Percentiles rank a stretch among this genome's conserved stretches.
phyloP scores from a whole-genome alignment of 2,888 invertebrate genomes.

The Scaptodrosophila latifasciaeformis region DNA sequence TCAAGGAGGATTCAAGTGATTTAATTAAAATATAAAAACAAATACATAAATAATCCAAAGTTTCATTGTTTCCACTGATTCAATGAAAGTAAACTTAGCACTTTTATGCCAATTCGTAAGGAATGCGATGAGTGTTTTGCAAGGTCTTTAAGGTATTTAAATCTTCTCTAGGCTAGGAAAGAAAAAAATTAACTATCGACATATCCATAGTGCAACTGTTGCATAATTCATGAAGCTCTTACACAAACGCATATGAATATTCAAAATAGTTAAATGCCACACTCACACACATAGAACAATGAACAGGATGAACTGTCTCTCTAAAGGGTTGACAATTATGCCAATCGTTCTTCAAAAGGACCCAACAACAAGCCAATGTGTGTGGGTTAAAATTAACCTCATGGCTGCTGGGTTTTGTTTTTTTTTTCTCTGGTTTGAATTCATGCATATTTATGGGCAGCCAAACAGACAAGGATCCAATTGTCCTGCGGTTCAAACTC shows the following conservation, averaged over 20 bases:
- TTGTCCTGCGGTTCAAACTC: no score
- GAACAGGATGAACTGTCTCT: background rate
- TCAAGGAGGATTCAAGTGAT: no score
- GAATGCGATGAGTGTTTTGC: no score
- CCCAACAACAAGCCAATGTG: no score
- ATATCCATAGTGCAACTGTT: conserved; percentile 24
- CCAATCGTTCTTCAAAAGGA: conserved; percentile 29
- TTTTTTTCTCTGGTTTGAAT: no score
- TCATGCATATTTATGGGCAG: background rate
- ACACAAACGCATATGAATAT: conserved; percentile 3
- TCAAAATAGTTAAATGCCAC: conserved; percentile 17
- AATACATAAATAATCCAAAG: no score
- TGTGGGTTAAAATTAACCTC: no score
- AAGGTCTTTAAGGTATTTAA: background rate
- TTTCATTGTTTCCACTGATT: no score
- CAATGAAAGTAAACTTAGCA: no score
- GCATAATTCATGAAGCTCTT: conserved; percentile 55
- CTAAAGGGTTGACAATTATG: conserved; percentile 48
- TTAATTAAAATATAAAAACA: no score
- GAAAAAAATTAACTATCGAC: background rate
- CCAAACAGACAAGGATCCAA: background rate
- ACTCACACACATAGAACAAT: conserved; percentile 32
- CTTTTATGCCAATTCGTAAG: no score
- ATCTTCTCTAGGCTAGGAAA: background rate
- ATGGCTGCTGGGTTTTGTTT: no score